These are phyloP conservation scores for Varanus komodoensis DNA, from an alignment of 2,113 vertebrate species.

Conservation along the genomic window DNA sequence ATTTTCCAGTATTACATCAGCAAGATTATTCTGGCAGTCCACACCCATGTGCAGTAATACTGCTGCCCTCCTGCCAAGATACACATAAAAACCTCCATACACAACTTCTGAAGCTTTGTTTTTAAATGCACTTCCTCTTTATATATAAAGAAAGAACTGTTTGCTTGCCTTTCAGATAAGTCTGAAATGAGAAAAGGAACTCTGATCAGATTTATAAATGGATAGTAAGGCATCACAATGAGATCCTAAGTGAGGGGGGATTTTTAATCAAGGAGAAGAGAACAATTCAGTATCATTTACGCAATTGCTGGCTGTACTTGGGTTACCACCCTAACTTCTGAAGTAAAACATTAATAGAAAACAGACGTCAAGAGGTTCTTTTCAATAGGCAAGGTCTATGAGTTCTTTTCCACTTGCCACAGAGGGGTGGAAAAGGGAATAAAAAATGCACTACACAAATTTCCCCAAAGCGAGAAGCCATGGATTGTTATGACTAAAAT, in stretches of 20 bases:
- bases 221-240: constrained; percentile 22
- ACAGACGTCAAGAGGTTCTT: background rate
- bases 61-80: constrained; percentile 49
- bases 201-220: background rate
- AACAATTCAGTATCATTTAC: constrained; percentile 16
- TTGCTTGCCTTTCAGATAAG: background rate
- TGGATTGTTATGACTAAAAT: no score
- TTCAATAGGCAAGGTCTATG: background rate
- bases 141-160: constrained; percentile 9
- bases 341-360: constrained; percentile 13
- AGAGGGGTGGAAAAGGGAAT: background rate
- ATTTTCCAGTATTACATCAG: constrained; percentile 71
- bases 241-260: background rate
- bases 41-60: constrained; percentile 53
- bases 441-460: background rate
- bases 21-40: constrained; percentile 53
- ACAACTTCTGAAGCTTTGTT: constrained; percentile 7
- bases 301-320: background rate
- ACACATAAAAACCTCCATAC: constrained; percentile 37
- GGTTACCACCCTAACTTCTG: background rate
- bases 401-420: background rate
- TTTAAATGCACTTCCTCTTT: constrained; percentile 22
- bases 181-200: constrained; percentile 19
- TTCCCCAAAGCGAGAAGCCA: no score
- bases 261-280: constrained; percentile 16